Base-by-base conservation (phyloP, 2,113 vertebrate genomes). In the Hymenochirus boettgeri region DNA sequence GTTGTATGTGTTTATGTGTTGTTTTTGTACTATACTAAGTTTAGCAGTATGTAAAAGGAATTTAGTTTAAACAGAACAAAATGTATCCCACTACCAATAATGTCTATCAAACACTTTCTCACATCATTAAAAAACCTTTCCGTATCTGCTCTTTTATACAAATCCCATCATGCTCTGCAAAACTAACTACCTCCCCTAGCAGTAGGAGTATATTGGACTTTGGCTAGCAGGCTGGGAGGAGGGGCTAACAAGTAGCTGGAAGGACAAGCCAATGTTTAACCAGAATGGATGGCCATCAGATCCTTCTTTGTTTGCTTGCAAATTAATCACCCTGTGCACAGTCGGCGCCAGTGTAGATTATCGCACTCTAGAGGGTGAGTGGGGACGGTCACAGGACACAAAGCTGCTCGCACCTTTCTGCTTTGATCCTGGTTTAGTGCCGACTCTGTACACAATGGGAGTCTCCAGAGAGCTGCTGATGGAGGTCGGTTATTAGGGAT, bases 281-380 rank as follows among this genome's bases (percentile, higher is more conserved):
- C 84, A 85, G 77, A 78, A 85, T 83, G 79, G 82, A 61, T 84
- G 85, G 83, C 84, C 80, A 86, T 80, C 84, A 79, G 80, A 79
- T 79, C 80, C 80, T 45, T 80, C 88, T 87, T 90, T 89, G 92
- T 95, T 93, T 95, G 90, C 91, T 89, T 82, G 92, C 83, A 92
- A 98, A 95, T 95, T 86, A 92, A 91, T 85, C 84, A 83, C n/a
- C 81, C 83, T 80, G 85, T 85, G 86, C 87, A 74, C 74, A 80
- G 82, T 83, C 81, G 87, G 86, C 83, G 87, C 83, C 85, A 86
- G 80, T 77, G 82, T 78, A 82, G 82, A 81, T 86, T 89, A 88
- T 88, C 89, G 76, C 79, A 77, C 82, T 80, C 82, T 73, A 70
- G 83, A 83, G 81, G 83, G 79, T 78, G 83, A 79, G 75, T 71